Evolutionary conservation across 2,113 vertebrate species (phyloP).

Genomic region (Sus scrofa): T2T-Sscrofa CM000824.6:79229001-79229500

Average conservation of each 20-base stretch:
- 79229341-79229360: neutral
- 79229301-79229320: neutral
- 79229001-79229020: neutral
- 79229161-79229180: neutral
- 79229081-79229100: neutral
- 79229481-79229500: neutral
- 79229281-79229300: rapidly evolving
- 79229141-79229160: neutral
- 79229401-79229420: neutral
- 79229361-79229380: neutral
- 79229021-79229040: neutral
- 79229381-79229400: neutral
- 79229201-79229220: neutral
- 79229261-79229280: neutral
- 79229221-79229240: neutral
- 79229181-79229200: neutral
- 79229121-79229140: neutral
- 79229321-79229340: neutral
- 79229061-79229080: neutral
- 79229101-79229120: neutral
- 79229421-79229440: neutral
- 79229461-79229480: neutral
- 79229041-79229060: neutral
- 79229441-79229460: neutral
- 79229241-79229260: neutral